Evolutionary conservation across 2,888 invertebrate genomes (phyloP).

Genomic region (Pocota personata): DNA sequence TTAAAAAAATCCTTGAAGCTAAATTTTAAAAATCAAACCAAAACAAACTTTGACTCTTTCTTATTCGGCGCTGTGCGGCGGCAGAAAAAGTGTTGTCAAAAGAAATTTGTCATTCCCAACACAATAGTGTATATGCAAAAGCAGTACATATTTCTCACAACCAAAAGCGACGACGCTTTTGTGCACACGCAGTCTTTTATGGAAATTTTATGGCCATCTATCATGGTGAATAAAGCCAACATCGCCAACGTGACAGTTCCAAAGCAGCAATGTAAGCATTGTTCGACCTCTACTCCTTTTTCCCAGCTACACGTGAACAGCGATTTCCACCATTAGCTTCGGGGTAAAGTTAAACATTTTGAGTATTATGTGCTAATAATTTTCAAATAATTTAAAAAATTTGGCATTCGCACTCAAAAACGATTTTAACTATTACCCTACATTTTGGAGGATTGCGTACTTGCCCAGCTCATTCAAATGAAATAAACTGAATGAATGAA

Average conservation of each 20-base stretch:
- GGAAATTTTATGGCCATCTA: slow-evolving; percentile 48
- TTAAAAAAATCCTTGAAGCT: not conserved
- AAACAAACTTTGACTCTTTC: not conserved
- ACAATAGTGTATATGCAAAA: slow-evolving; percentile 16
- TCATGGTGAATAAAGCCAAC: slow-evolving; percentile 12
- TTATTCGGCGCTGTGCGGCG: not conserved
- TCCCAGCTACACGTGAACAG: not conserved
- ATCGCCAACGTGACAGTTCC: slow-evolving; percentile 16
- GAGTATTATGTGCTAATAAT: no score
- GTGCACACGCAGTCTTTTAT: slow-evolving; percentile 35
- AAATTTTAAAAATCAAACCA: not conserved
- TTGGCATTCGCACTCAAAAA: no score
- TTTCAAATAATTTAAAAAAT: no score
- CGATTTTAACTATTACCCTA: no score
- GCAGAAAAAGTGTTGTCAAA: slow-evolving; percentile 12
- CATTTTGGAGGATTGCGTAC: no score
- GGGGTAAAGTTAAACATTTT: no score
- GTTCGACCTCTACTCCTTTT: not conserved
- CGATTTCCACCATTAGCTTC: no score
- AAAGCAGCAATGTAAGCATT: not conserved
- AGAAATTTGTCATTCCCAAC: slow-evolving; percentile 28
- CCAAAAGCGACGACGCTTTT: not conserved
- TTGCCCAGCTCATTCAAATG: no score
- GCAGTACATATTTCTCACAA: slow-evolving; percentile 9
- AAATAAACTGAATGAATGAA: no score